phyloP scores from a whole-genome alignment of 2,113 vertebrate genomes.

The Galbula dea region DNA sequence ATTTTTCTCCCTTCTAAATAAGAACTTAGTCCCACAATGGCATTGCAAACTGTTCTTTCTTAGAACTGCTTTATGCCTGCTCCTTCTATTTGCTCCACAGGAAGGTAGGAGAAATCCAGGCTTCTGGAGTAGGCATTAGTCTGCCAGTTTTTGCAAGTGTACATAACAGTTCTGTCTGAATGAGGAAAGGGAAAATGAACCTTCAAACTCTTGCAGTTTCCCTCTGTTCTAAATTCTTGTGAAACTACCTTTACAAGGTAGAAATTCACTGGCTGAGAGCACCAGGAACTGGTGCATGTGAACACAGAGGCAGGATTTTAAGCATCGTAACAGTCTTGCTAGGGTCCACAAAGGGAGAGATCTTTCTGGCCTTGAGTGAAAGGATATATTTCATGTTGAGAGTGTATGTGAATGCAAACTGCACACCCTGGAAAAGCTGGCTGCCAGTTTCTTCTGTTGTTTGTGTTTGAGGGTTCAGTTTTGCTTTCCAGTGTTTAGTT shows the following conservation, averaged over 20 bases:
- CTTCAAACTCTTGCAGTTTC: neutral
- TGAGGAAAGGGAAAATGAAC: neutral
- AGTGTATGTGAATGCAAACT: neutral
- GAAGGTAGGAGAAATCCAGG: neutral
- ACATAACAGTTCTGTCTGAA: neutral
- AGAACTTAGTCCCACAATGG: neutral
- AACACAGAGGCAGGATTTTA: neutral
- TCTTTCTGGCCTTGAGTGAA: neutral
- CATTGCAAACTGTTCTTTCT: neutral
- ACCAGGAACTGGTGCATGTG: neutral
- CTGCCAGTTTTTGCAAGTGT: neutral
- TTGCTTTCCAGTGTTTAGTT: neutral
- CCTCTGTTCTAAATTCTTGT: neutral
- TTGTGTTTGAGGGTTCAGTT: neutral
- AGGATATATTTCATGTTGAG: neutral
- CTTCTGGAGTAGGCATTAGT: neutral
- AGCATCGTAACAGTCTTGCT: neutral
- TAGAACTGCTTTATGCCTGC: neutral
- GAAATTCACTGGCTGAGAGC: neutral
- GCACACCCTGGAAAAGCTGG: neutral
- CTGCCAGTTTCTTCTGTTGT: neutral
- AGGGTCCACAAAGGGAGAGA: neutral
- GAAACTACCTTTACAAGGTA: neutral
- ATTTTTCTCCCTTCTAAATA: neutral
- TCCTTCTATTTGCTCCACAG: neutral